phyloP scores from a whole-genome alignment of 2,113 vertebrate genomes.

The Pituophis catenifer region DNA sequence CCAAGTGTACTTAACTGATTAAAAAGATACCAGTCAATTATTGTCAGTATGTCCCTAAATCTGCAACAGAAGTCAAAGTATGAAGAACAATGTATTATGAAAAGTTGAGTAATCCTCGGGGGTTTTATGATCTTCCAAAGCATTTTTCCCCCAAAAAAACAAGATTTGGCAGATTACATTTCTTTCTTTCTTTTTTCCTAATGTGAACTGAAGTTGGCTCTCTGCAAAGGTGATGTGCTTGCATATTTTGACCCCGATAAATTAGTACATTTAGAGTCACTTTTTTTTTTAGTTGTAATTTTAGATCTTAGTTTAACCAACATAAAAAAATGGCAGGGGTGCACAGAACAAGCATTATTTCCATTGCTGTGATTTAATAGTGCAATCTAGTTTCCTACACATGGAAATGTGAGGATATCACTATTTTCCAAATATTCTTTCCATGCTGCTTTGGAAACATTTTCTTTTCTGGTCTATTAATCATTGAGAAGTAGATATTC shows the following conservation, averaged over 20 bases:
- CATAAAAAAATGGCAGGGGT: not conserved
- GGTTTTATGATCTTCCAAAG: slow-evolving; percentile 23
- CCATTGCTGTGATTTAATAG: not conserved
- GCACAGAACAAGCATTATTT: not conserved
- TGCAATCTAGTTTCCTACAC: not conserved
- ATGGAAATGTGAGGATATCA: not conserved
- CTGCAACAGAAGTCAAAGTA: slow-evolving; percentile 10
- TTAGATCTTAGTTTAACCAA: not conserved
- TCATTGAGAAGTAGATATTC: not conserved
- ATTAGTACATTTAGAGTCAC: not conserved
- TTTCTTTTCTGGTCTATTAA: accelerated
- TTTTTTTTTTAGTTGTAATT: not conserved
- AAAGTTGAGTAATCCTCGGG: not conserved
- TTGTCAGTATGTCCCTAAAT: slow-evolving; percentile 1
- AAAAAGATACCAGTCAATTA: not conserved
- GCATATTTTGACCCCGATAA: not conserved
- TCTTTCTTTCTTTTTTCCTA: not conserved
- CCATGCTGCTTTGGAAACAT: not conserved
- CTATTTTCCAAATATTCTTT: not conserved
- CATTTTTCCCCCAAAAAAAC: not conserved
- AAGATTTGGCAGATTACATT: slow-evolving; percentile 5
- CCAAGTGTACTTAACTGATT: slow-evolving; percentile 25
- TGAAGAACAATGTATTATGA: not conserved
- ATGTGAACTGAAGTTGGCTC: slow-evolving; percentile 2
- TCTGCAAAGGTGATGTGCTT: not conserved